Base-by-base conservation (phyloP, 2,113 vertebrate species). In the Cochlearius cochlearius region DNA sequence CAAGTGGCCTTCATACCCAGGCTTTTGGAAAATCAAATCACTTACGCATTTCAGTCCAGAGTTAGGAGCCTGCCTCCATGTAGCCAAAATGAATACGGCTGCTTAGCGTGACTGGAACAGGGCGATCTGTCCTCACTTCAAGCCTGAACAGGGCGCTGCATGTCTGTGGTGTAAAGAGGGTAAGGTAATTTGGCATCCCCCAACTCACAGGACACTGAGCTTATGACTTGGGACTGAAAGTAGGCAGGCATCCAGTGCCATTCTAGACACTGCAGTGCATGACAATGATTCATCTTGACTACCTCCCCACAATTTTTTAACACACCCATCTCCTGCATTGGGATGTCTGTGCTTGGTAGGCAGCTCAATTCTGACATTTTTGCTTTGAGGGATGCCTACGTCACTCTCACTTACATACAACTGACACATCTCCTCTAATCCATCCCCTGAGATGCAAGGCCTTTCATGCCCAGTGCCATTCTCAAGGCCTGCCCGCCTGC, bases 11-110 rank as follows among this genome's bases (percentile, higher is more conserved):
- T 83, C 78, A 66, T 69, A 69, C 21, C 15, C 63, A 83, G 62
- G 59, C 58, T 79, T 92, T 90, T 88, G 69, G 75, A 94, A 96
- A 81, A 84, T 75, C 53, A 62, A 32, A 92, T 76, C 66, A 74
- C 59, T 90, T 74, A 41, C 2, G 59, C 49, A 71, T 83, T 81
- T 91, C 55, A 45, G 18, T 43, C 27, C 11, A 62, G 82, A 91
- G 32, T 41, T 52, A 52, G 39, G n/a, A 86, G 55, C 36, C 38
- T 90, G 12, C 22, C 43, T 90, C 30, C 64, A 22, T 0, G 1
- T 27, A 92, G 45, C 32, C 64, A 56, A 62, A 87, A 63, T 26
- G 6, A 90, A 43, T 41, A 47, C 34, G 13, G 62, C 15, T 45
- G 25, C 71, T 56, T 34, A 74, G 38, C n/a, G 32, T 12, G 60